phyloP scores from a whole-genome alignment of 1,140 invertebrate genomes.

The Antheraea pernyi region DNA sequence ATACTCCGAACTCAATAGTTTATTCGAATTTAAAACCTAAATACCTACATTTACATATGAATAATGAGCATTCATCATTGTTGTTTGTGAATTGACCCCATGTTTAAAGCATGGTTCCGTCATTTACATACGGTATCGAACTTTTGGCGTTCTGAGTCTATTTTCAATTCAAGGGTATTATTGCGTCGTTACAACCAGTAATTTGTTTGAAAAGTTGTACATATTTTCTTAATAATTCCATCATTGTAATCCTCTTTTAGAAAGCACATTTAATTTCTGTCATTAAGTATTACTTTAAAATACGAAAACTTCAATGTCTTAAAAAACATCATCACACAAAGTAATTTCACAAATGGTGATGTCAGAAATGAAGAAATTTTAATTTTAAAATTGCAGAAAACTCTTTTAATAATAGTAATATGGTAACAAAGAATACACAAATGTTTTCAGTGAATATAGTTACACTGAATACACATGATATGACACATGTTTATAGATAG shows the following conservation, averaged over 20 bases:
- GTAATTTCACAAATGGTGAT: neutral
- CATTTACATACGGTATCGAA: slow-evolving; percentile 60
- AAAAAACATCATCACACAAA: neutral
- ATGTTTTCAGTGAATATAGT: neutral
- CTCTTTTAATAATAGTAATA: neutral
- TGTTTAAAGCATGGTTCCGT: slow-evolving; percentile 19
- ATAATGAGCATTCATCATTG: slow-evolving; percentile 13
- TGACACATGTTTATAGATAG: slow-evolving; percentile 6
- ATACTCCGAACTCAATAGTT: neutral
- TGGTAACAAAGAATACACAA: neutral
- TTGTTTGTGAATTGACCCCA: slow-evolving; percentile 17
- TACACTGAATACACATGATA: slow-evolving; percentile 14
- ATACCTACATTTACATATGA: slow-evolving; percentile 2
- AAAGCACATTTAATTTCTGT: too few species aligned
- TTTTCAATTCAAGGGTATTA: slow-evolving; percentile 47
- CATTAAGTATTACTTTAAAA: too few species aligned
- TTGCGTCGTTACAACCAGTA: neutral
- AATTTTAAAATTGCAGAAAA: too few species aligned
- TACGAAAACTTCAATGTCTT: neutral
- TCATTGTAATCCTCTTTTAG: too few species aligned
- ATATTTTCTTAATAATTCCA: neutral
- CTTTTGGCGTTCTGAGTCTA: slow-evolving; percentile 34
- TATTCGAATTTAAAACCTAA: slow-evolving; percentile 8
- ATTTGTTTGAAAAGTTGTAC: neutral
- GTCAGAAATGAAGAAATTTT: neutral